Conservation (phyloP, 2,888 invertebrate genomes). For the Hyles lineata region DNA sequence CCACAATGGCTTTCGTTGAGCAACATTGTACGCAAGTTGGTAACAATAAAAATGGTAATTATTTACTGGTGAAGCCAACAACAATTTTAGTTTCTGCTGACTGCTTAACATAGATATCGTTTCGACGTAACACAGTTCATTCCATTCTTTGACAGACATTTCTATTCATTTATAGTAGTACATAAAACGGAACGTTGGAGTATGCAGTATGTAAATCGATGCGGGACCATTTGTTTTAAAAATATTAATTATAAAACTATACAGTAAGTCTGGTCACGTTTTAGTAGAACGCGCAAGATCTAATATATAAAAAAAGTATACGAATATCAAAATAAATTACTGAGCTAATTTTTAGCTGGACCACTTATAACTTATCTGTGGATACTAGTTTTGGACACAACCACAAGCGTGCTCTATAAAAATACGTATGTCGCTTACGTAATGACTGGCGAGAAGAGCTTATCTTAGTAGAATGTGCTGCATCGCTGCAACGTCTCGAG, state of each 20-base stretch:
- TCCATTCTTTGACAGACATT: background rate
- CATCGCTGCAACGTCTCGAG: background rate
- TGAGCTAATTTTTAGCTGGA: background rate
- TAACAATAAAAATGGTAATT: background rate
- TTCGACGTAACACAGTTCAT: background rate
- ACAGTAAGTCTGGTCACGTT: too few species aligned
- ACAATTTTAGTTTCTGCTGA: too few species aligned
- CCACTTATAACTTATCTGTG: background rate
- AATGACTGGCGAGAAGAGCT: background rate
- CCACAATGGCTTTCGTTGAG: slow-evolving; percentile 15
- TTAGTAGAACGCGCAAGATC: too few species aligned
- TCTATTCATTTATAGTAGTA: background rate
- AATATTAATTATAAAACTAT: too few species aligned
- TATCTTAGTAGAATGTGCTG: background rate
- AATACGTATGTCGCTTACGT: background rate
- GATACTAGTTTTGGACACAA: background rate
- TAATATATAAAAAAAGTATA: too few species aligned
- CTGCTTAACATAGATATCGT: background rate
- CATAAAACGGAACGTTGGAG: too few species aligned
- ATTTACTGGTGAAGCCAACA: background rate
- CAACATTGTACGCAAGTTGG: slow-evolving; percentile 1
- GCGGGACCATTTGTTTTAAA: too few species aligned
- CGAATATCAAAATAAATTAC: background rate
- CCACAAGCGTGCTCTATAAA: slow-evolving; percentile 14
- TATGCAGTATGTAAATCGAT: too few species aligned